Evolutionary conservation across 2,797 vertebrate genomes (phyloP).

Genomic region (Diplodus puntazzo): DNA sequence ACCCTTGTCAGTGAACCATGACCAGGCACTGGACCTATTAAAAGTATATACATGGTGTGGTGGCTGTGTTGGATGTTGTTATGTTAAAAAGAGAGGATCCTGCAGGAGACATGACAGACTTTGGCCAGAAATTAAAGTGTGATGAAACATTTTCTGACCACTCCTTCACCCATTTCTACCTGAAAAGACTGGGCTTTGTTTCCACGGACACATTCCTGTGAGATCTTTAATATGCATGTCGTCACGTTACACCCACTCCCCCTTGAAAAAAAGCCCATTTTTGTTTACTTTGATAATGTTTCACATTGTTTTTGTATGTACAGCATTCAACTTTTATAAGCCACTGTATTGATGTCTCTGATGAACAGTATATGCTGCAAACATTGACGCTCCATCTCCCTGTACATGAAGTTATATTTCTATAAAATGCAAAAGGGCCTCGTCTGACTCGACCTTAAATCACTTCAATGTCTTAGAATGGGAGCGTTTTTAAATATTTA

Average conservation of each 20-base stretch:
- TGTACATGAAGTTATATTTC: constrained; percentile 89
- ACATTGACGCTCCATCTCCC: constrained; percentile 78
- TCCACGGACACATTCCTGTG: constrained; percentile 74
- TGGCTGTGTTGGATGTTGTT: constrained; percentile 14
- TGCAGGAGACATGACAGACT: constrained; percentile 19
- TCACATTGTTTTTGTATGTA: constrained; percentile 78
- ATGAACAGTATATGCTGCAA: constrained; percentile 71
- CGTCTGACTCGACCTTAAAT: constrained; percentile 76
- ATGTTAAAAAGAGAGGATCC: not conserved
- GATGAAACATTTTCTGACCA: constrained; percentile 19
- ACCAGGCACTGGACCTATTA: constrained; percentile 49
- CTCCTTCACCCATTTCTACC: constrained; percentile 46
- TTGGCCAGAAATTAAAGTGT: constrained; percentile 26
- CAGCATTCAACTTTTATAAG: constrained; percentile 81
- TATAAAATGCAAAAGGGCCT: constrained; percentile 78
- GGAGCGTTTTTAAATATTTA: constrained; percentile 74
- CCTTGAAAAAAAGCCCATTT: constrained; percentile 37
- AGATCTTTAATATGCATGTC: constrained; percentile 71
- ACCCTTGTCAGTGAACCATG: constrained; percentile 5
- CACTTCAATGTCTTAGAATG: constrained; percentile 83
- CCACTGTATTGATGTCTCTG: constrained; percentile 69
- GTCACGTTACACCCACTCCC: constrained; percentile 40
- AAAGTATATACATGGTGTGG: constrained; percentile 9
- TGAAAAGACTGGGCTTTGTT: constrained; percentile 59
- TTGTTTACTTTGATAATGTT: constrained; percentile 68